Evolutionary conservation across 1,140 invertebrate species (phyloP), one percentile per base, ranked within the genome.

Genomic region (Subanguina moxae): DNA sequence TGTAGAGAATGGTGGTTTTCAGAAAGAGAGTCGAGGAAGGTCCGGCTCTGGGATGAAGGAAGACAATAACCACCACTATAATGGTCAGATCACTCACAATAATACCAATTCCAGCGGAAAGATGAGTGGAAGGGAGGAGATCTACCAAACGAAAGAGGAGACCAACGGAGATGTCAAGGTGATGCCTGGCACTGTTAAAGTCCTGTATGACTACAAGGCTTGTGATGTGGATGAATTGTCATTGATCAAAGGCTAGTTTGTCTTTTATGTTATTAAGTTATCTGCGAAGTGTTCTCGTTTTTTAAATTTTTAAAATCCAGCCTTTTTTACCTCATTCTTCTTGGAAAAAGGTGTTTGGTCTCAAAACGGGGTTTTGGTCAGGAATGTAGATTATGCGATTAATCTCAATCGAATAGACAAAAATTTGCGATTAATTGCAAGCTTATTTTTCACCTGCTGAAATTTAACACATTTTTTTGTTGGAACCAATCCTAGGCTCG

Each of bases 131-230:
- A 23, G 52, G 52, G 21, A 28, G 3, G 21, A 56, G 13, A 23
- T 23, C 52, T 23, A 56, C 13, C 52, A 23, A 13, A 13, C 28
- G 3, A 28, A 56, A 56, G 52, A 23, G 52, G 3, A 56, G 3
- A 56, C 3, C 52, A 38, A 28, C 13, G 52, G 28, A 23, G 52
- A 23, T 56, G 52, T 3, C 52, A 3, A 28, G 21, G 52, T 23
- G 21, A 56, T 28, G 52, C 3, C 13, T 19, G 28, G 48, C 30
- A 56, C 52, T 5, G 52, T 56, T 28, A 57, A 65, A 57, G 78
- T 74, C n/a, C 46, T 80, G 13, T 80, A 80, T 65, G 78, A 82
- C 57, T 80, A 83, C 48, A 61, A 38, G 5, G 78, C 78, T 21
- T 65, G 68, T 8, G 78, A 80, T 62, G 66, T 46, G 11, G 78